Base-by-base conservation (phyloP, 2,797 vertebrate genomes). In the Phoeniculus purpureus region DNA sequence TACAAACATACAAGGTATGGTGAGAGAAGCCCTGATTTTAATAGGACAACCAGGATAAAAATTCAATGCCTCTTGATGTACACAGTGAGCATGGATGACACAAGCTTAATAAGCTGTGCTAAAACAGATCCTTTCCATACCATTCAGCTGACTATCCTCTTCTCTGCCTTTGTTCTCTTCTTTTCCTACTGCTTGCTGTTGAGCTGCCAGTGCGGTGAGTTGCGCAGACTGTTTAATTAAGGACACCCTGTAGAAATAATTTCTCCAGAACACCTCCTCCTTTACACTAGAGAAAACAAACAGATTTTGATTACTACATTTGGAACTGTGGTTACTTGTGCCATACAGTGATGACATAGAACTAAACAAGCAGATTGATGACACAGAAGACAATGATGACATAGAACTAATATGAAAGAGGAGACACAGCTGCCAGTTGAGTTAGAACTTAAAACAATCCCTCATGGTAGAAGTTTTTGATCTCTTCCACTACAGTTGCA, bases 211-310 rank as follows among this genome's bases (percentile, higher is more conserved):
- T 1, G 98, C 98, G 0, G 98, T 98, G 93, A 99, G 98, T 94
- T 99, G 98, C 56, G 98, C 98, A 2, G 98, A 99, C 96, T 99
- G 98, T 94, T 99, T 99, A 93, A 99, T 99, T 91, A 99, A 95
- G 59, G 99, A 99, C 77, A 99, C 98, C 0, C 98, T 98, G 97
- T 99, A 99, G 95, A 99, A 99, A 94, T 99, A 99, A 95, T 99
- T 99, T 95, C 98, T 99, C 98, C 99, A 99, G 95, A 99, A 99
- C 11, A 97, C 97, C 21, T 99, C 98, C 93, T 99, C 99, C 87
- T 99, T 99, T 83, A 99, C 97, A 3, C 99, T 99, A 77, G 75
- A 96, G 79, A 95, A n/a, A 92, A 83, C n/a, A 74, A 81, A 79
- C 21, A 80, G 31, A 52, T 68, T 87, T 77, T 79, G 22, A 54